phyloP scores from a whole-genome alignment of 2,888 invertebrate genomes.

The Caenorhabditis sp. region DNA sequence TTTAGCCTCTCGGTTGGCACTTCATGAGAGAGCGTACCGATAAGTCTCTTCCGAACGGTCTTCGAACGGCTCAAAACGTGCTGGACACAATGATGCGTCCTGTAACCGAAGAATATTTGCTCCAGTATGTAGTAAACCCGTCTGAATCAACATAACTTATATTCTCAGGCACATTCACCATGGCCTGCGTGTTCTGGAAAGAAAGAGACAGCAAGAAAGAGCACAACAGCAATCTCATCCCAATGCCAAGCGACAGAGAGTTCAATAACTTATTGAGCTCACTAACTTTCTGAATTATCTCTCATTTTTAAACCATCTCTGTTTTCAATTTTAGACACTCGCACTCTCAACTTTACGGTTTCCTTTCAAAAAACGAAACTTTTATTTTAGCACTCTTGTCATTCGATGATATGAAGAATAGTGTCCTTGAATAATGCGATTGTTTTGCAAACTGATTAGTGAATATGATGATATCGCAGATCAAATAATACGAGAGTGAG shows the following conservation, averaged over 20 bases:
- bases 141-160: neutral
- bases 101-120: slow-evolving; percentile 72
- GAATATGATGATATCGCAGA: neutral
- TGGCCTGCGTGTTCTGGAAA: slow-evolving; percentile 5
- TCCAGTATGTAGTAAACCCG: slow-evolving; percentile 44
- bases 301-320: neutral
- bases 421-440: neutral
- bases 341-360: neutral
- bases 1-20: slow-evolving; percentile 88
- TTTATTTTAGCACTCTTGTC: neutral
- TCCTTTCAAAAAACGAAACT: neutral
- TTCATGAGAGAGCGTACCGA: slow-evolving; percentile 97
- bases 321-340: neutral
- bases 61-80: slow-evolving; percentile 88
- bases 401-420: neutral
- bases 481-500: too few relatives aligned
- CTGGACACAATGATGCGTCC: slow-evolving; percentile 80
- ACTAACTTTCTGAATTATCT: neutral
- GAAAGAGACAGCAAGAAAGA: neutral
- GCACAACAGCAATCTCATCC: neutral
- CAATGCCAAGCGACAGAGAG: slow-evolving; percentile 27
- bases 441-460: neutral
- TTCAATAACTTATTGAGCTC: neutral
- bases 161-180: slow-evolving; percentile 22
- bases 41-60: slow-evolving; percentile 96